Evolutionary conservation across 2,113 vertebrate species (phyloP).

Genomic region (Poecilia latipinna): DNA sequence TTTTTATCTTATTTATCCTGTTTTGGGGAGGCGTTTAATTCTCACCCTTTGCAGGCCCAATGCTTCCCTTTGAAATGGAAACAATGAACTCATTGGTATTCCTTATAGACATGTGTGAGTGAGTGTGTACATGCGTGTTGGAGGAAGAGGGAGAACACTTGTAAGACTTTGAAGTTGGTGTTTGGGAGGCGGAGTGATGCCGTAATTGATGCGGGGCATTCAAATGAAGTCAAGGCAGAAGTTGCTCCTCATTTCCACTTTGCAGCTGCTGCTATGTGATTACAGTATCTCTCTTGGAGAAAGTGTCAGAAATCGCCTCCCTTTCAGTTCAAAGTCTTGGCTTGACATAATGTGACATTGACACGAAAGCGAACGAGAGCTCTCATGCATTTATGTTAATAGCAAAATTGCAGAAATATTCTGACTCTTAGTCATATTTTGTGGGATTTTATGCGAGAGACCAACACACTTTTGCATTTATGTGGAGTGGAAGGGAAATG

Average conservation of each 20-base stretch:
- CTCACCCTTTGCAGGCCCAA: slow-evolving; percentile 37
- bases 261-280: slow-evolving; percentile 23
- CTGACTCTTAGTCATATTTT: neutral
- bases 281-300: slow-evolving; percentile 25
- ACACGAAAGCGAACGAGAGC: slow-evolving; percentile 32
- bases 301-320: slow-evolving; percentile 37
- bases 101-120: slow-evolving; percentile 47
- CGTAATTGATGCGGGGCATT: slow-evolving; percentile 51
- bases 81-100: slow-evolving; percentile 67
- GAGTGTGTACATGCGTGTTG: slow-evolving; percentile 7
- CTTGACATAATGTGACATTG: slow-evolving; percentile 26
- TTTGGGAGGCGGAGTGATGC: slow-evolving; percentile 49
- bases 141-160: slow-evolving; percentile 32
- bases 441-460: neutral
- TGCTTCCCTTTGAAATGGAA: slow-evolving; percentile 67
- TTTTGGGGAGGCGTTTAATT: slow-evolving; percentile 48
- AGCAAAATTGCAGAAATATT: neutral
- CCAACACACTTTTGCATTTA: neutral
- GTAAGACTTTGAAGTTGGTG: slow-evolving; percentile 62
- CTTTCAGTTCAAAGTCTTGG: slow-evolving; percentile 19
- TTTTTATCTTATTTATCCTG: slow-evolving; percentile 36
- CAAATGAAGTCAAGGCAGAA: slow-evolving; percentile 40
- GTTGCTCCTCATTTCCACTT: slow-evolving; percentile 41
- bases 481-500: neutral
- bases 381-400: slow-evolving; percentile 12